Conservation (phyloP, 2,113 vertebrate genomes). For the Xyliphius kryptos region DNA sequence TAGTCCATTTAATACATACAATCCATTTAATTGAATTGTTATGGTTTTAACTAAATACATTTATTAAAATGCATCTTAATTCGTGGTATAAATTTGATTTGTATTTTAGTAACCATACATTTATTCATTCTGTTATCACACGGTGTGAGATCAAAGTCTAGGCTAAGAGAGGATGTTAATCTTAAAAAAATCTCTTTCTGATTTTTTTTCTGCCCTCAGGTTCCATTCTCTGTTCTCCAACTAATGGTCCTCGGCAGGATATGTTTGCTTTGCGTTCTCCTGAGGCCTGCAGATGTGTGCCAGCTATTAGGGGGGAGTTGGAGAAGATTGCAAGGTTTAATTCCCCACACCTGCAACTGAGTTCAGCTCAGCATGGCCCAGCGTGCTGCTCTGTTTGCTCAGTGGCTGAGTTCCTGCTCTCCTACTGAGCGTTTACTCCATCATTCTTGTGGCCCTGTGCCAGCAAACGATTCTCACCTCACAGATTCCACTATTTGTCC, state of each 20-base stretch:
- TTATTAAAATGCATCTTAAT: no score
- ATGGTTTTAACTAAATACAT: no score
- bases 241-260: conserved; percentile 9
- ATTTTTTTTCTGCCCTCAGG: neutral
- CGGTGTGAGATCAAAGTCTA: no score
- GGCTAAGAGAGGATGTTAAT: no score
- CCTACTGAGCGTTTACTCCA: conserved; percentile 47
- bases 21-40: no score
- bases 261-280: conserved; percentile 27
- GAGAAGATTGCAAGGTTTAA: conserved; percentile 39
- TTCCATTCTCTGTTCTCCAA: neutral
- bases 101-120: no score
- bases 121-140: no score
- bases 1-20: no score
- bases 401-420: conserved; percentile 44
- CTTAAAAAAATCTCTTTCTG: no score
- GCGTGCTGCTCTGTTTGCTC: conserved; percentile 49
- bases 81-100: no score
- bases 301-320: conserved; percentile 42
- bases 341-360: conserved; percentile 56
- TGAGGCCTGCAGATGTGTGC: conserved; percentile 48
- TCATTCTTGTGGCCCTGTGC: conserved; percentile 6
- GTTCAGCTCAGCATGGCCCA: conserved; percentile 33
- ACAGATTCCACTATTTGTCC: conserved; percentile 2
- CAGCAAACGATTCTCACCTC: neutral